Percentiles rank a stretch among this genome's conserved stretches.
Conservation (phyloP, 2,888 invertebrate species). For the Cephus nigrinus region DNA sequence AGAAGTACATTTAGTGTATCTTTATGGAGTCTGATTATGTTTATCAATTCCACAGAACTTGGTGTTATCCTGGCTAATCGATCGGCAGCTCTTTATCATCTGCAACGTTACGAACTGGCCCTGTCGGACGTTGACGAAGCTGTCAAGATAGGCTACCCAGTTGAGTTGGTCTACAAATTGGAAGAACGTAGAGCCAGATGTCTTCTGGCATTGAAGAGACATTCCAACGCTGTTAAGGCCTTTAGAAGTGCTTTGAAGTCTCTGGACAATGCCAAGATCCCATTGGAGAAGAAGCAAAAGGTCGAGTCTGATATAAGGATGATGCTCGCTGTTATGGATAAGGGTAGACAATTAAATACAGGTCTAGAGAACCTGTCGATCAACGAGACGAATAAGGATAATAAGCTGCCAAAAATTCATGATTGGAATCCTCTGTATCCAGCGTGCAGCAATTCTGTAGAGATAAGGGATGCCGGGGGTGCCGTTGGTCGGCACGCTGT, state of each 20-base stretch:
- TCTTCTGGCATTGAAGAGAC: conserved; percentile 75
- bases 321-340: conserved; percentile 77
- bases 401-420: conserved; percentile 57
- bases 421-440: conserved; percentile 69
- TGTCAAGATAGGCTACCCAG: conserved; percentile 76
- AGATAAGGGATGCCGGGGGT: conserved; percentile 71
- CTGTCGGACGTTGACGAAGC: conserved; percentile 79
- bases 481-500: conserved; percentile 79
- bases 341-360: conserved; percentile 67
- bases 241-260: conserved; percentile 77
- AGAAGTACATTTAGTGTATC: background rate
- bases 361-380: conserved; percentile 32
- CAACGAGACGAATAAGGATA: conserved; percentile 40
- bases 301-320: conserved; percentile 76
- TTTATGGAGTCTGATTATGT: background rate
- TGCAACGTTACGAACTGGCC: conserved; percentile 75
- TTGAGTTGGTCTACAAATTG: conserved; percentile 79
- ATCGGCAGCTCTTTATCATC: conserved; percentile 82
- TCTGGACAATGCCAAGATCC: conserved; percentile 75
- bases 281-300: conserved; percentile 73
- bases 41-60: conserved; percentile 64
- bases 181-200: conserved; percentile 81
- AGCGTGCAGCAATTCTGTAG: conserved; percentile 74
- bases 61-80: conserved; percentile 82
- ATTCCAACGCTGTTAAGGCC: conserved; percentile 73